These are phyloP conservation scores for Caenorhabditis sp. DNA, from an alignment of 2,888 invertebrate species.

Conservation along the genomic window DNA sequence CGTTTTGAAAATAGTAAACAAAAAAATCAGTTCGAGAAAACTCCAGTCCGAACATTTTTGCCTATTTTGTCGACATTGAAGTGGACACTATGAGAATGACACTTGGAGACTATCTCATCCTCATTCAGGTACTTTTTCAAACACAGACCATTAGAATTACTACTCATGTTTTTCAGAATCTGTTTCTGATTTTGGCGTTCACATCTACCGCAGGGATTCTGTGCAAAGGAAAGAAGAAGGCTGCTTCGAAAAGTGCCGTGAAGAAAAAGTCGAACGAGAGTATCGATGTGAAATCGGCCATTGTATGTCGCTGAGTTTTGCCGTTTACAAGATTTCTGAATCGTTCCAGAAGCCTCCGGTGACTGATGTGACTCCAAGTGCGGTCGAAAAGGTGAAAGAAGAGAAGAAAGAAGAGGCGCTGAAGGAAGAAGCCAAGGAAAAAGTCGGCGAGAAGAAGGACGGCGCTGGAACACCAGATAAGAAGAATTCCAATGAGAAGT, in stretches of 20 bases:
- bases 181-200: constrained; percentile 22
- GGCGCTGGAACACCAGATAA: not conserved
- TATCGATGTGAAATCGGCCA: constrained; percentile 9
- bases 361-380: constrained; percentile 18
- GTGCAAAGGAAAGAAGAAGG: constrained; percentile 39
- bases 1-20: too few species aligned
- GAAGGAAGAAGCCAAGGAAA: constrained; percentile 15
- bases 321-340: not conserved
- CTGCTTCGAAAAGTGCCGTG: not conserved
- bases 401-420: constrained; percentile 21
- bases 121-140: constrained; percentile 22
- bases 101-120: constrained; percentile 31
- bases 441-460: constrained; percentile 5
- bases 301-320: constrained; percentile 14
- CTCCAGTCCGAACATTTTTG: too few species aligned
- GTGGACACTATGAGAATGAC: constrained; percentile 25
- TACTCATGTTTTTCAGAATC: constrained; percentile 4
- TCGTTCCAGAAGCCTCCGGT: constrained; percentile 18
- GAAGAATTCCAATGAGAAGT: not conserved
- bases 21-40: too few species aligned
- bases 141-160: not conserved
- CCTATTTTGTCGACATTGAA: too few species aligned
- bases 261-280: constrained; percentile 3
- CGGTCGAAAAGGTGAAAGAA: constrained; percentile 1
- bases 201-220: constrained; percentile 12